A percentile compares a stretch with the other conserved stretches of the same genome.
Evolutionary conservation across 2,113 vertebrate species (phyloP).

Genomic region (Girardinichthys multiradiatus): DNA sequence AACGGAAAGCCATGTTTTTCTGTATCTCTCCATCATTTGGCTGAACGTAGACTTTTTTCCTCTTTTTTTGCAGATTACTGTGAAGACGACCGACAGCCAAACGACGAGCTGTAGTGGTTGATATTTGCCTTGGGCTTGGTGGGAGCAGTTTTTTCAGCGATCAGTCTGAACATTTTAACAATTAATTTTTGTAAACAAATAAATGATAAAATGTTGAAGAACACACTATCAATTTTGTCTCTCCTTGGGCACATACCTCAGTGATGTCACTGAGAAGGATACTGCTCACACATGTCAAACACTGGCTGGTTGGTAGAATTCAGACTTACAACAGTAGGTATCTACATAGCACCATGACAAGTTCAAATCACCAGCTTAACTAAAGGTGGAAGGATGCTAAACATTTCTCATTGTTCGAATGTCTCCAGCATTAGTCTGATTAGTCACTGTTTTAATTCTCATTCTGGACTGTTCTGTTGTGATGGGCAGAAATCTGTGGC

Average conservation of each 20-base stretch:
- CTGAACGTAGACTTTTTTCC: background rate
- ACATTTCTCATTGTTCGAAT: too few species aligned
- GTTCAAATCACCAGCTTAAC: too few species aligned
- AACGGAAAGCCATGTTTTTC: background rate
- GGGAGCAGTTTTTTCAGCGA: slow-evolving; percentile 11
- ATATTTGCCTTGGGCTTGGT: background rate
- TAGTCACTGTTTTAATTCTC: too few species aligned
- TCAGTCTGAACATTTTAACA: background rate
- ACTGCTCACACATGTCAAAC: too few species aligned
- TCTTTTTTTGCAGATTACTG: slow-evolving; percentile 71
- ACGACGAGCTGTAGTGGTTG: slow-evolving; percentile 64
- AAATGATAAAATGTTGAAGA: slow-evolving; percentile 1
- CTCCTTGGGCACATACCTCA: background rate
- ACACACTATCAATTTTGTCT: background rate
- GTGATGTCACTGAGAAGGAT: too few species aligned
- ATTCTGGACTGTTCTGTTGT: too few species aligned
- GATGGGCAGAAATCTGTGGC: too few species aligned
- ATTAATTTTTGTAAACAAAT: slow-evolving; percentile 38
- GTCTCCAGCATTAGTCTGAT: too few species aligned
- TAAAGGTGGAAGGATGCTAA: too few species aligned
- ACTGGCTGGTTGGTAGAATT: too few species aligned
- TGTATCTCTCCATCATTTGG: background rate
- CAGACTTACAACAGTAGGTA: too few species aligned
- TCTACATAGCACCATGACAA: too few species aligned
- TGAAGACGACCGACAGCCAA: slow-evolving; percentile 25